These are phyloP conservation scores for Polyommatus icarus DNA, from an alignment of 2,888 invertebrate genomes.

Conservation along the genomic window DNA sequence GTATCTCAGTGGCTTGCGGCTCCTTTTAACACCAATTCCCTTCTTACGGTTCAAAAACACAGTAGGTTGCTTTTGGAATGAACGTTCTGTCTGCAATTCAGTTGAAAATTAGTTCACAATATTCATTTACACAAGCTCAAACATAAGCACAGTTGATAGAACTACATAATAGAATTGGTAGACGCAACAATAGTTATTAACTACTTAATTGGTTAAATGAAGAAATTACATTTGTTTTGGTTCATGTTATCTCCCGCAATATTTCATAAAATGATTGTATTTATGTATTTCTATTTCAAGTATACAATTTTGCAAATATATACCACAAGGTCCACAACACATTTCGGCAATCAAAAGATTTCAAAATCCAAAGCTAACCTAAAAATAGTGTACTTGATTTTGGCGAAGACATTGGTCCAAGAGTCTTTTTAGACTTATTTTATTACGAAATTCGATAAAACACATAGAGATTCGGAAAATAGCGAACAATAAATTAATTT, in stretches of 20 bases:
- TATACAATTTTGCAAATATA: not conserved
- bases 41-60: conserved; percentile 97
- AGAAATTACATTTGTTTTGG: not conserved
- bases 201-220: too few relatives aligned
- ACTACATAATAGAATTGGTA: not conserved
- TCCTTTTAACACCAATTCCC: conserved; percentile 87
- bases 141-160: not conserved
- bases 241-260: not conserved
- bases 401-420: too few relatives aligned
- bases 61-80: conserved; percentile 98
- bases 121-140: not conserved
- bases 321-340: not conserved
- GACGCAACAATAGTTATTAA: not conserved
- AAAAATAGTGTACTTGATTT: not conserved
- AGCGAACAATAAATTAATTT: not conserved
- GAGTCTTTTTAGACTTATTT: not conserved
- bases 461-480: too few relatives aligned
- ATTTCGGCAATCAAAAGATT: not conserved
- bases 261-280: not conserved
- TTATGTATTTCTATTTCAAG: not conserved
- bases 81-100: conserved; percentile 93
- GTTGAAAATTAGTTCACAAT: conserved; percentile 42
- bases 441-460: not conserved
- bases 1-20: conserved; percentile 89
- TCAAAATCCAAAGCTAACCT: conserved; percentile 4